Evolutionary conservation across 2,888 invertebrate genomes (phyloP).

Genomic region (Epirrita christyi): DNA sequence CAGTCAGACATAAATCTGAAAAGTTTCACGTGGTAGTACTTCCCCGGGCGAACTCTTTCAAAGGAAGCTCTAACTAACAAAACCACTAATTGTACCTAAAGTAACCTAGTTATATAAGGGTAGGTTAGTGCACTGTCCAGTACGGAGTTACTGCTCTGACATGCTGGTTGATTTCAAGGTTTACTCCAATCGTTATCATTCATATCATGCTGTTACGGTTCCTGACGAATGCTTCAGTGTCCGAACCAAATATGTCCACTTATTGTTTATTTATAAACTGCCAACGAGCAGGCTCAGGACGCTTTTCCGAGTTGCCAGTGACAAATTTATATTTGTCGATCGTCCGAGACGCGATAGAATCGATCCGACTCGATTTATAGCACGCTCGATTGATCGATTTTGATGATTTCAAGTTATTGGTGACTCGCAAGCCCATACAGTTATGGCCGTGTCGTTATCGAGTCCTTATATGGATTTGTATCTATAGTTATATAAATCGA

Average conservation of each 20-base stretch:
- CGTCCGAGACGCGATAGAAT: conserved; percentile 75
- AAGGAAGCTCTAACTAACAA: too few species aligned
- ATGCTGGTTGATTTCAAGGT: conserved; percentile 3
- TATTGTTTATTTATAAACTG: conserved; percentile 83
- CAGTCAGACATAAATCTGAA: too few species aligned
- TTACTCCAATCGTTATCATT: conserved; percentile 44
- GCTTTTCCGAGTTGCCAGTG: conserved; percentile 75
- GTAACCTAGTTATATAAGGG: too few species aligned
- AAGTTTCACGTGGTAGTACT: too few species aligned
- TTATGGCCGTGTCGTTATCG: conserved; percentile 35
- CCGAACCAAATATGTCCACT: conserved; percentile 68
- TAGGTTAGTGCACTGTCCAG: too few species aligned
- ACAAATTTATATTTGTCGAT: conserved; percentile 84
- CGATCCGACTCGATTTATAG: conserved; percentile 78
- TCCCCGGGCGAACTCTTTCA: too few species aligned
- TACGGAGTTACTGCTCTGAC: too few species aligned
- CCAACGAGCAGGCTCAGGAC: conserved; percentile 49
- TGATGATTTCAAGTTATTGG: conserved; percentile 71
- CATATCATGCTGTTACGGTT: conserved; percentile 59
- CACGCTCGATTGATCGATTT: conserved; percentile 76
- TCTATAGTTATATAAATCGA: conserved; percentile 35
- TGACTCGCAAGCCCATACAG: conserved; percentile 47
- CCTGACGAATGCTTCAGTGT: conserved; percentile 73
- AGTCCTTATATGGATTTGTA: conserved; percentile 29
- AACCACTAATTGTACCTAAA: too few species aligned